Conservation (phyloP, 2,797 vertebrate species). For the Perodicticus potto region DNA sequence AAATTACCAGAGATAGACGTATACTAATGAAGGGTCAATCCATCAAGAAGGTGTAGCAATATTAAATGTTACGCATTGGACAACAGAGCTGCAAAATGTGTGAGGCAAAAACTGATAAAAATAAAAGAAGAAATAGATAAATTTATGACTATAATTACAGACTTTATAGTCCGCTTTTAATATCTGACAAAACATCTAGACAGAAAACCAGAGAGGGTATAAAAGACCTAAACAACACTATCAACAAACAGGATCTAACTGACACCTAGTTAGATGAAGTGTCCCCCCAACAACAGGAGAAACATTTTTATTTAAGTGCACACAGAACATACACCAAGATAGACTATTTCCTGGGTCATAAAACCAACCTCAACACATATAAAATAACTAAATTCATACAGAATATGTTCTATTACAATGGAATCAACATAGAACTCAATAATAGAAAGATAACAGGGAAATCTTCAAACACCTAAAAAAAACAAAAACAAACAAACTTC, state of each 20-base stretch:
- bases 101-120: background rate
- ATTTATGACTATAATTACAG: background rate
- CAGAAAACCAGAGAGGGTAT: no score
- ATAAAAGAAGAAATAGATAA: background rate
- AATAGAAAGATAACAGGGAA: background rate
- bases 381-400: conserved; percentile 4
- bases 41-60: background rate
- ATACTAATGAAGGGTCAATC: background rate
- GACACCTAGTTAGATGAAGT: no score
- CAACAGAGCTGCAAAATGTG: background rate
- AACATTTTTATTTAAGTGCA: background rate
- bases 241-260: background rate
- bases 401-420: background rate
- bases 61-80: background rate
- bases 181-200: background rate
- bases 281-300: background rate
- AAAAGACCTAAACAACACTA: background rate
- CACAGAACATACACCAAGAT: background rate
- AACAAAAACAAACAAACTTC: background rate
- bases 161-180: background rate
- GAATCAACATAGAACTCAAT: background rate
- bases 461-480: background rate
- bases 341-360: background rate
- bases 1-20: background rate
- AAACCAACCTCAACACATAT: background rate